Percentiles rank a stretch among this genome's conserved stretches.
Evolutionary conservation across 1,140 invertebrate species (phyloP).

Genomic region (Atta colombica): DNA sequence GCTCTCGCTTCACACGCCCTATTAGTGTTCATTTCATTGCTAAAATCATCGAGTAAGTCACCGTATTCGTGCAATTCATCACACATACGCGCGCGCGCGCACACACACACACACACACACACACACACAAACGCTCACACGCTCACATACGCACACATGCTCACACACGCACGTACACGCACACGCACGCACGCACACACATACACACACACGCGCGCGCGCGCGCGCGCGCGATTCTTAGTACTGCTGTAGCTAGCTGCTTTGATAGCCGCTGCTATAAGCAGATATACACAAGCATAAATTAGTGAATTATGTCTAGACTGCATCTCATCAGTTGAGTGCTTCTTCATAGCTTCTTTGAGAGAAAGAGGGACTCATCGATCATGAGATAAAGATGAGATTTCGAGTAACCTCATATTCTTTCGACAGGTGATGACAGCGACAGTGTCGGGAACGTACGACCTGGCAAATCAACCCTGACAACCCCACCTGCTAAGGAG

Average conservation of each 20-base stretch:
- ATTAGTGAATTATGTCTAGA: conserved; percentile 54
- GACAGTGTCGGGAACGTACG: conserved; percentile 92
- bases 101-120: too few species aligned
- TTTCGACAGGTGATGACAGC: conserved; percentile 91
- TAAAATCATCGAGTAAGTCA: conserved; percentile 49
- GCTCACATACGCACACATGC: too few species aligned
- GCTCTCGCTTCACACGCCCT: conserved; percentile 59
- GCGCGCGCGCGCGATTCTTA: not conserved
- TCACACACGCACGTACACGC: too few species aligned
- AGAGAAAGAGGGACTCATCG: conserved; percentile 72
- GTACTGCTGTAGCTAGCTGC: conserved; percentile 56
- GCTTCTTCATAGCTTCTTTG: conserved; percentile 75
- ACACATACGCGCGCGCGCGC: too few species aligned
- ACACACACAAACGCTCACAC: too few species aligned
- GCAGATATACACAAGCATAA: conserved; percentile 44
- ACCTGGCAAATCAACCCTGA: conserved; percentile 91
- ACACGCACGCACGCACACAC: too few species aligned
- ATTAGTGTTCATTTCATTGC: conserved; percentile 47
- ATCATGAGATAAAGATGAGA: not conserved
- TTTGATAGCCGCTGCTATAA: conserved; percentile 65
- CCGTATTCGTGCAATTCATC: conserved; percentile 37
- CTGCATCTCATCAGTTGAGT: conserved; percentile 68
- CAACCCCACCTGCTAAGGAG: conserved; percentile 97
- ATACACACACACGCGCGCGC: not conserved
- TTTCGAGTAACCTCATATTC: conserved; percentile 50